phyloP scores from a whole-genome alignment of 1,140 invertebrate species.

The Papilio glaucus region DNA sequence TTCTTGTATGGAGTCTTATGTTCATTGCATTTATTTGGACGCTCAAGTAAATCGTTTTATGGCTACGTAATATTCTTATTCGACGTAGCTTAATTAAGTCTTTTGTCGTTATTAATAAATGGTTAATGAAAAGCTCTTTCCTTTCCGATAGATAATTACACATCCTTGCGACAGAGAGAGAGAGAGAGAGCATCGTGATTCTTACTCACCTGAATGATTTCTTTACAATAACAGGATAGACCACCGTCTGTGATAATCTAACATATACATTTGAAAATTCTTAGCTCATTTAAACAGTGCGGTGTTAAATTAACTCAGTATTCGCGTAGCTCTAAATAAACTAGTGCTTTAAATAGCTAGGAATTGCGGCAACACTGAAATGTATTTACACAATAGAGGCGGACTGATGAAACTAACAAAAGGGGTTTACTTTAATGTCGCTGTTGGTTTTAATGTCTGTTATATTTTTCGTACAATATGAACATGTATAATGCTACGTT shows the following conservation, averaged over 20 bases:
- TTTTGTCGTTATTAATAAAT: background rate
- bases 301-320: constrained; percentile 22
- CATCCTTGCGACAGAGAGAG: too few relatives aligned
- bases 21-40: background rate
- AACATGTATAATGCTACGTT: background rate
- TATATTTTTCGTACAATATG: background rate
- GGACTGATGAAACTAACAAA: constrained; percentile 22
- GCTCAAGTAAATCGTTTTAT: background rate
- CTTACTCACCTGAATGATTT: too few relatives aligned
- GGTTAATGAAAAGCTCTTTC: background rate
- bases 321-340: constrained; percentile 4
- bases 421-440: background rate
- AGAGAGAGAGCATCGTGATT: too few relatives aligned
- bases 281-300: constrained; percentile 9
- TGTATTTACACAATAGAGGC: constrained; percentile 17
- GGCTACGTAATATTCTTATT: too few relatives aligned
- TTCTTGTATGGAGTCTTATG: background rate
- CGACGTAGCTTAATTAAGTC: background rate
- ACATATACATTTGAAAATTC: constrained; percentile 4
- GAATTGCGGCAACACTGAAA: constrained; percentile 20
- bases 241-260: background rate
- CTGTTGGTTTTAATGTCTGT: background rate
- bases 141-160: background rate
- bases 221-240: background rate
- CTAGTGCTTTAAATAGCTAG: constrained; percentile 17